Base-by-base conservation (phyloP, 1,140 invertebrate genomes). In the Ganaspis sp. region DNA sequence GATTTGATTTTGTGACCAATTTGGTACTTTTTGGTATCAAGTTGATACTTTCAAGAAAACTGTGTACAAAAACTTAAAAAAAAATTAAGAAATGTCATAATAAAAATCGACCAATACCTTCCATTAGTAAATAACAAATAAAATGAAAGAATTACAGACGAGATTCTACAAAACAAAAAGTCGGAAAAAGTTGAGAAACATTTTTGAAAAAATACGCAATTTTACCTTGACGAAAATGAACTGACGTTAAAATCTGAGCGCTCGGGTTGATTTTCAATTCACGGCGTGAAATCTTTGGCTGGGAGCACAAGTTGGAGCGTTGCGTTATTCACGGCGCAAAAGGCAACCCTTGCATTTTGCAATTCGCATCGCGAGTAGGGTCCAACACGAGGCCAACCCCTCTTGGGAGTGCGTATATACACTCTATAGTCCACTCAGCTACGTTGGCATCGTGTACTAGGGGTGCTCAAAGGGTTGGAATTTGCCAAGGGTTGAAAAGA, bases 341-440 rank as follows among this genome's bases (percentile, higher is more conserved):
- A 80, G 81, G 81, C 79, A 78, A 84, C 82, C 76, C 84, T 86
- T 85, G 85, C 84, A 84, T 85, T 86, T 85, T 85, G 78, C 64
- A 81, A 86, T 85, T 85, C 76, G 75, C 77, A 71, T 73, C 73
- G 79, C 54, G 54, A 38, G 58, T 38, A 73, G 80, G 58, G 58
- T 64, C 26, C 58, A 5, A 15, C 17, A 64, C 23, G 23, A 29
- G 23, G 9, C 15, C 58, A 29, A 64, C 58, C 58, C 58, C 58
- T 64, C 58, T 29, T 15, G 58, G 58, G 23, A 29, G 26, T 64
- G 58, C 26, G 58, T 64, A 34, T 26, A 58, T 64, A 29, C 58
- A 29, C 58, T 34, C 23, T 26, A 64, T 26, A n/a, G 26, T 29
- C 23, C 15, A 64, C 58, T 64, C 58, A 64, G 12, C 58, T 29